phyloP scores from a whole-genome alignment of 2,888 invertebrate species.

The Nemotelus pantherinus region DNA sequence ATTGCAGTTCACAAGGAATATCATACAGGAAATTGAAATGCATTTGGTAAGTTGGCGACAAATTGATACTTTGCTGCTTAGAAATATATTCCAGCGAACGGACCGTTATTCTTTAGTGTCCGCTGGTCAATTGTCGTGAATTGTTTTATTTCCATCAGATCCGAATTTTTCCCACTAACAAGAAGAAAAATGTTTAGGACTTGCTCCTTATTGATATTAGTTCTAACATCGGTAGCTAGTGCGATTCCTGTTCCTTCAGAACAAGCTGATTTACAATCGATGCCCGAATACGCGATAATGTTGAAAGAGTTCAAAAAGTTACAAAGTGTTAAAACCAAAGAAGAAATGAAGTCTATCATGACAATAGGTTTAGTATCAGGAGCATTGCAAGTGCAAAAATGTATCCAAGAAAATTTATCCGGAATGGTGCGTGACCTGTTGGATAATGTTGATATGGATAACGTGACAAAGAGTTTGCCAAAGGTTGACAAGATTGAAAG shows the following conservation, averaged over 20 bases:
- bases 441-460: constrained; percentile 52
- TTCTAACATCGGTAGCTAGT: not conserved
- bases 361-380: constrained; percentile 61
- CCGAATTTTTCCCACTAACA: not conserved
- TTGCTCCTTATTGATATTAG: constrained; percentile 51
- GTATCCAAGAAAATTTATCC: constrained; percentile 60
- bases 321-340: constrained; percentile 56
- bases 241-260: constrained; percentile 48
- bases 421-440: constrained; percentile 57
- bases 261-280: constrained; percentile 53
- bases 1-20: constrained; percentile 25
- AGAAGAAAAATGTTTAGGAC: constrained; percentile 32
- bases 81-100: constrained; percentile 44
- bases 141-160: constrained; percentile 26
- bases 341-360: constrained; percentile 59
- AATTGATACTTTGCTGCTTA: constrained; percentile 46
- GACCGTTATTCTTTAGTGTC: constrained; percentile 42
- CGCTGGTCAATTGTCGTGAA: constrained; percentile 48
- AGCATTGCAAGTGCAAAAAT: constrained; percentile 58
- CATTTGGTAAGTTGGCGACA: constrained; percentile 49
- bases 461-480: constrained; percentile 51
- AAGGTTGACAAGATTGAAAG: constrained; percentile 59
- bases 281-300: constrained; percentile 58
- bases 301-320: constrained; percentile 59
- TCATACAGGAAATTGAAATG: constrained; percentile 26